Base-by-base conservation (phyloP, 2,797 vertebrate species). In the Podarcis lilfordi region DNA sequence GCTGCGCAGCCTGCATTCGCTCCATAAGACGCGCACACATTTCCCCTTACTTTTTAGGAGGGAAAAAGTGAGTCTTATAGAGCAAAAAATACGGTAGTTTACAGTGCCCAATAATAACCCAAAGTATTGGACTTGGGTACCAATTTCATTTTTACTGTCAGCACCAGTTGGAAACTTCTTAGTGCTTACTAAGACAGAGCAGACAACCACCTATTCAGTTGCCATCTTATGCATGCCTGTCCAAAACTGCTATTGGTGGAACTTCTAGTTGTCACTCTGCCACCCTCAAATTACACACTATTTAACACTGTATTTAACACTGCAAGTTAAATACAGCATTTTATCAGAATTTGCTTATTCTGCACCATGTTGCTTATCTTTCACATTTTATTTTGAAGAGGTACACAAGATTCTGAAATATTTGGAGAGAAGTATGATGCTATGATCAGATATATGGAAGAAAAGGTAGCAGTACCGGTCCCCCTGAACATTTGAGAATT, bases 111-210 rank as follows among this genome's bases (percentile, higher is more conserved):
- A 6, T 4, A 74, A 40, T 0, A 7, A 25, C 32, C 74, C 21
- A 43, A 85, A 0, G 0, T 17, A 35, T 45, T 75, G 76, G 37
- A 5, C 21, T 1, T 32, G 0, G 15, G 61, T 86, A 23, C 0
- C 3, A 2, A 86, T 45, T 40, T 35, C 68, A 37, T 69, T 4
- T 0, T 0, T 0, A 0, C 35, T 55, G 45, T 43, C 2, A 0
- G 0, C 59, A 8, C 0, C 87, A 40, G 0, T 8, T 55, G 50
- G 50, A 55, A 55, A 55, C 50, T 55, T 55, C 3, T 55, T 55
- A 13, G 50, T 35, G 17, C 32, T 37, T 19, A 37, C 6, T 11
- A 37, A 21, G 21, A 35, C 21, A 80, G 21, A 80, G 37, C 25
- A 61, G 21, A 64, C 9, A 80, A 25, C 55, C 45, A 79, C 45